phyloP scores from a whole-genome alignment of 1,140 invertebrate species.

The Papilio polytes region DNA sequence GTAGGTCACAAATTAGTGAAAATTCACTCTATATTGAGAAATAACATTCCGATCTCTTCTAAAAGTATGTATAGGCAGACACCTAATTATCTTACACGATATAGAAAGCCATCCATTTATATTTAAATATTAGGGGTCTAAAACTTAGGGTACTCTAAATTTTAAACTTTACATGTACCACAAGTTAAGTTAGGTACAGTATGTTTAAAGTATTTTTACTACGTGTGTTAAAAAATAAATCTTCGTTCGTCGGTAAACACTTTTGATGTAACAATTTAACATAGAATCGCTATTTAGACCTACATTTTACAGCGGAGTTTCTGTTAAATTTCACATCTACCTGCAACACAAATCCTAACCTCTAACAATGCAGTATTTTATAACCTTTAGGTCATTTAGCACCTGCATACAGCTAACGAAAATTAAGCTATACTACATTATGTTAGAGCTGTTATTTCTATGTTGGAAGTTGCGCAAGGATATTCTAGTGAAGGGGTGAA shows the following conservation, averaged over 20 bases:
- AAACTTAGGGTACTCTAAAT: too few relatives aligned
- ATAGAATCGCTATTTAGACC: constrained; percentile 2
- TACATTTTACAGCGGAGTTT: not conserved
- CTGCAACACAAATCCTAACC: constrained; percentile 12
- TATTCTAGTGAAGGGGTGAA: constrained; percentile 8
- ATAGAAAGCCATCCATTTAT: not conserved
- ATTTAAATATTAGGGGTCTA: not conserved
- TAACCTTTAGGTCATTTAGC: constrained; percentile 19
- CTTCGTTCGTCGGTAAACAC: not conserved
- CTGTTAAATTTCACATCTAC: constrained; percentile 35
- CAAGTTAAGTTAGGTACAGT: not conserved
- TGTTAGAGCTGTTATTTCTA: not conserved
- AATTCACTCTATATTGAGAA: too few relatives aligned
- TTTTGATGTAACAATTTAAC: constrained; percentile 19
- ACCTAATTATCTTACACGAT: not conserved
- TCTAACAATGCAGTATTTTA: not conserved
- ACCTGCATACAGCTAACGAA: not conserved
- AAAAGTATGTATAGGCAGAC: too few relatives aligned
- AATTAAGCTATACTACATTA: not conserved
- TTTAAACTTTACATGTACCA: not conserved
- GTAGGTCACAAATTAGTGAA: not conserved
- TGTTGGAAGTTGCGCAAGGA: not conserved
- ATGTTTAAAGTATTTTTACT: not conserved
- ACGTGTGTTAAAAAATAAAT: not conserved
- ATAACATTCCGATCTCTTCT: too few relatives aligned